phyloP scores from a whole-genome alignment of 92 coral and sea anemone genomes.

The Paramuricea clavata region DNA sequence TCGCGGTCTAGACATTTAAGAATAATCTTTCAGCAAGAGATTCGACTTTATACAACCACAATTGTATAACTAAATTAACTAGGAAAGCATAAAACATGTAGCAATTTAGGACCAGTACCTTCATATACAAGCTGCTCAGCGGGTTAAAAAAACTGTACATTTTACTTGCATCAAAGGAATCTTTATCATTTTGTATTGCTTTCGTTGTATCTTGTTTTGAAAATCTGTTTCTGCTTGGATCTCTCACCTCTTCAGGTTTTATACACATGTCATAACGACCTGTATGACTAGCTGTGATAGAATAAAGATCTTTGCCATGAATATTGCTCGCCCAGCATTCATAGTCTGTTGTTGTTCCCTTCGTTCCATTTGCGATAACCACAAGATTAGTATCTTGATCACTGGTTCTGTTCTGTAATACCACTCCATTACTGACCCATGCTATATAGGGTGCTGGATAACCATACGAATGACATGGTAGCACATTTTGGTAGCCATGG shows the following conservation, averaged over 20 bases:
- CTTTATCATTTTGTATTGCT: not conserved
- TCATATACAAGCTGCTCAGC: conserved; percentile 1
- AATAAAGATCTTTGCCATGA: conserved; percentile 19
- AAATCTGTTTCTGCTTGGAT: conserved; percentile 10
- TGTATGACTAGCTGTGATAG: not conserved
- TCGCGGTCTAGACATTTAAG: too few relatives aligned
- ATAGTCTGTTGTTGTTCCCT: not conserved
- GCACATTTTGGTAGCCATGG: not conserved
- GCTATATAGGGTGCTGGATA: conserved; percentile 5
- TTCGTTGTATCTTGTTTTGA: conserved; percentile 1
- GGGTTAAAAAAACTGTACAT: conserved; percentile 28
- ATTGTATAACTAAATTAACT: too few relatives aligned
- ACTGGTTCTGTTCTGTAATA: conserved; percentile 21
- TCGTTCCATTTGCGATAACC: conserved; percentile 3
- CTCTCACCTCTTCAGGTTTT: not conserved
- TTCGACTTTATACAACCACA: too few relatives aligned
- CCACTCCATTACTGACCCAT: conserved; percentile 1
- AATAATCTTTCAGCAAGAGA: too few relatives aligned
- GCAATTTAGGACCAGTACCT: not conserved
- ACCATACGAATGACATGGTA: conserved; percentile 23
- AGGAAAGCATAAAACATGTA: not conserved
- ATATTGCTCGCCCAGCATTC: conserved; percentile 19
- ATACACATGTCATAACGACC: conserved; percentile 24
- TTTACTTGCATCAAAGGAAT: not conserved
- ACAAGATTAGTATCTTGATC: conserved; percentile 14